Conservation (phyloP, 2,888 invertebrate species). For the Mesochorus sp. region DNA sequence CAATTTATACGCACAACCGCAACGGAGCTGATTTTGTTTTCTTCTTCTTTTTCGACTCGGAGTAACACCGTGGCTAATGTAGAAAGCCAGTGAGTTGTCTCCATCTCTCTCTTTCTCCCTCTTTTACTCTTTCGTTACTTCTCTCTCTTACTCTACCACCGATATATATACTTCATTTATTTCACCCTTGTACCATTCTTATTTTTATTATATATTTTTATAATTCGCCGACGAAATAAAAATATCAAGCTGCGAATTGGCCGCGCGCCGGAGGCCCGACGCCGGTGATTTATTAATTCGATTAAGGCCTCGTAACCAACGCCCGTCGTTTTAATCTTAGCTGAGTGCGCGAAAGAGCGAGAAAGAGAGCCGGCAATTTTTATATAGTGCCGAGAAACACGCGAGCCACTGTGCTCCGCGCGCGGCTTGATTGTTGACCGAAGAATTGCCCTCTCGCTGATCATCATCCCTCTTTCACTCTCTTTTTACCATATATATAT, state of each 20-base stretch:
- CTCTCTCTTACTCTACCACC: neutral
- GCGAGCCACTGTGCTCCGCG: conserved; percentile 68
- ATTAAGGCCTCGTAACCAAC: conserved; percentile 76
- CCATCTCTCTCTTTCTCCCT: neutral
- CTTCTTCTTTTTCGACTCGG: neutral
- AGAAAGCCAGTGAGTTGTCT: conserved; percentile 30
- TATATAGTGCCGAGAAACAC: conserved; percentile 76
- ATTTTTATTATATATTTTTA: conserved; percentile 19
- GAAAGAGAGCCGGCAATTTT: conserved; percentile 66
- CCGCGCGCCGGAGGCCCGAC: conserved; percentile 63
- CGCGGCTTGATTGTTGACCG: conserved; percentile 41
- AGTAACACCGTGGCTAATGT: conserved; percentile 10
- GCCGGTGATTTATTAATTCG: conserved; percentile 78
- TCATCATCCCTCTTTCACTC: conserved; percentile 11
- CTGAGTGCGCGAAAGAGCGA: conserved; percentile 68
- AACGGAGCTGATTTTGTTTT: conserved; percentile 12
- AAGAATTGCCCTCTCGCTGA: conserved; percentile 21
- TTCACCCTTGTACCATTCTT: conserved; percentile 22
- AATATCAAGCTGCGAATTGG: conserved; percentile 76
- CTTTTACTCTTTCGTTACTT: neutral
- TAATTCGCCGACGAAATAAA: conserved; percentile 68
- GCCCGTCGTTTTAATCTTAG: conserved; percentile 75
- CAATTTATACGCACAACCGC: conserved; percentile 35
- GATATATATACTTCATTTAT: conserved; percentile 12
- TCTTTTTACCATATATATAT: too few species aligned